phyloP scores from a whole-genome alignment of 2,113 vertebrate genomes.

The Amblyornis subalaris region DNA sequence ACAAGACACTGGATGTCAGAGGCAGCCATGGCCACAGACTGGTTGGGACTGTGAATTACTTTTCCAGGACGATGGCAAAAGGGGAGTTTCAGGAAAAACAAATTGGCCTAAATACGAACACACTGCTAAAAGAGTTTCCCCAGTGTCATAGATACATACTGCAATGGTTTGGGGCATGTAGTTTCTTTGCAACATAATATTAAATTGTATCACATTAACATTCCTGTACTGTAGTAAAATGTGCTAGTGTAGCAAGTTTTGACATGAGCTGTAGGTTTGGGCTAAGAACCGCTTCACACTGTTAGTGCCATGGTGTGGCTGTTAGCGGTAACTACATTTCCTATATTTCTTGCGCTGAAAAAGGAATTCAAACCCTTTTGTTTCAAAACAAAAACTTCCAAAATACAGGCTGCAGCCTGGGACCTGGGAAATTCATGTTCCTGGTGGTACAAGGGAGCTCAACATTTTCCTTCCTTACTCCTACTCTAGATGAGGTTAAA shows the following conservation, averaged over 20 bases:
- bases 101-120: neutral
- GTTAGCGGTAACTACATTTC: conserved; percentile 20
- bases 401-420: neutral
- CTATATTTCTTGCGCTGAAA: neutral
- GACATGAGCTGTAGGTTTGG: conserved; percentile 4
- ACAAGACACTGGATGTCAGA: neutral
- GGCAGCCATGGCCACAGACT: neutral
- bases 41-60: neutral
- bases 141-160: neutral
- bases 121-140: neutral
- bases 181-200: conserved; percentile 24
- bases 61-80: neutral
- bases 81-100: neutral
- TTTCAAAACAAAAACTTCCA: neutral
- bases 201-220: conserved; percentile 37
- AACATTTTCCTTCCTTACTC: neutral
- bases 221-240: conserved; percentile 27
- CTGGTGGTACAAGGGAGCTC: neutral
- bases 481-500: neutral
- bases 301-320: conserved; percentile 40
- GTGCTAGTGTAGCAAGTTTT: conserved; percentile 19
- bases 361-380: neutral
- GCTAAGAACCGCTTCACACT: neutral
- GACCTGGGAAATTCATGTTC: neutral
- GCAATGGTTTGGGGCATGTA: neutral